A percentile compares a stretch with the other conserved stretches of the same genome.
Evolutionary conservation across 2,797 vertebrate genomes (phyloP).

Genomic region (Characodon lateralis): DNA sequence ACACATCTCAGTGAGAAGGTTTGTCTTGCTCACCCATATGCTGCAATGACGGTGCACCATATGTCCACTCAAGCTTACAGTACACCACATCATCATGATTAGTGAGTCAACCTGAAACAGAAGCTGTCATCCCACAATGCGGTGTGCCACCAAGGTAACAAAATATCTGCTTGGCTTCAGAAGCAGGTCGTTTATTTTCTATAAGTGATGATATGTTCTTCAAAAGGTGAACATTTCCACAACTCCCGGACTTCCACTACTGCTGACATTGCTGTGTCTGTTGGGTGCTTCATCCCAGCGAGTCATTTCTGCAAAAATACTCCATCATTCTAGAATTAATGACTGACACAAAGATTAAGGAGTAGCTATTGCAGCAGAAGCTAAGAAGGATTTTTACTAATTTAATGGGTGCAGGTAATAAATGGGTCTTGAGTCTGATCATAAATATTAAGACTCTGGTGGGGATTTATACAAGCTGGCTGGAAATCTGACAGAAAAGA

Average conservation of each 20-base stretch:
- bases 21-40: slow-evolving; percentile 7
- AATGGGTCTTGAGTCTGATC: slow-evolving; percentile 52
- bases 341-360: slow-evolving; percentile 32
- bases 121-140: not conserved
- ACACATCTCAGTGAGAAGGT: not conserved
- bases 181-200: not conserved
- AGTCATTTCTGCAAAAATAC: slow-evolving; percentile 6
- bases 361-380: slow-evolving; percentile 24
- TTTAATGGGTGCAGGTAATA: slow-evolving; percentile 60
- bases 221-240: slow-evolving; percentile 3
- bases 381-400: slow-evolving; percentile 57
- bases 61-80: slow-evolving; percentile 16
- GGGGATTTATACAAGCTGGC: slow-evolving; percentile 50
- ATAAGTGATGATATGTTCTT: not conserved
- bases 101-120: slow-evolving; percentile 18
- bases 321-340: slow-evolving; percentile 33
- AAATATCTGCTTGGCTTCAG: slow-evolving; percentile 5
- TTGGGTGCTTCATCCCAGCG: slow-evolving; percentile 6
- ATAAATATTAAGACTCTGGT: slow-evolving; percentile 51
- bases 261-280: not conserved
- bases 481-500: slow-evolving; percentile 32
- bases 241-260: not conserved
- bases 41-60: slow-evolving; percentile 7
- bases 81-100: slow-evolving; percentile 5
- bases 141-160: not conserved